Conservation (phyloP, 2,113 vertebrate genomes). For the Mungos mungo region DNA sequence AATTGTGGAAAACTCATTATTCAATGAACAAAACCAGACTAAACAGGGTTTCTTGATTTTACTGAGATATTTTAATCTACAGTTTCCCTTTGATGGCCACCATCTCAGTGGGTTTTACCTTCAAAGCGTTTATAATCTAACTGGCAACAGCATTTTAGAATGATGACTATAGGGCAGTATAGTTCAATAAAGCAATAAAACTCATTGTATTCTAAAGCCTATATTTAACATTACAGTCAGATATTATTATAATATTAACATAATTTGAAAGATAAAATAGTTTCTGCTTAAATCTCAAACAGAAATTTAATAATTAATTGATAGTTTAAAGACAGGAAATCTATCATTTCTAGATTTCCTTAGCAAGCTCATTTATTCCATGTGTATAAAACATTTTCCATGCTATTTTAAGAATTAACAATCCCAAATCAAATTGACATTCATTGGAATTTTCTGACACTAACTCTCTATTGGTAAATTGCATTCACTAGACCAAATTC, state of each 20-base stretch:
- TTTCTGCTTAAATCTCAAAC: constrained; percentile 26
- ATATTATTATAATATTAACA: not conserved
- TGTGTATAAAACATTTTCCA: not conserved
- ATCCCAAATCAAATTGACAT: not conserved
- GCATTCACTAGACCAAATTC: not conserved
- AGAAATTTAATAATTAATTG: not conserved
- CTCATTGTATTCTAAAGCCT: not conserved
- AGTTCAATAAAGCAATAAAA: not conserved
- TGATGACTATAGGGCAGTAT: not conserved
- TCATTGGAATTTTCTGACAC: not conserved
- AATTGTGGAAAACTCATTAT: not conserved
- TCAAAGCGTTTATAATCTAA: not conserved
- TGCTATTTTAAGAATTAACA: not conserved
- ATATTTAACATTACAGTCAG: not conserved
- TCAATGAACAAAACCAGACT: not conserved
- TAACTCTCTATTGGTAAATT: not conserved
- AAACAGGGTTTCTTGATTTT: not conserved
- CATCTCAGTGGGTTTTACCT: not conserved
- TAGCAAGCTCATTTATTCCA: not conserved
- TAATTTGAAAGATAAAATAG: not conserved
- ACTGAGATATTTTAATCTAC: not conserved
- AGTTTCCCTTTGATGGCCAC: not conserved
- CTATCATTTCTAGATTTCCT: not conserved
- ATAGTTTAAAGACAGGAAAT: not conserved
- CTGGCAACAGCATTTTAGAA: not conserved